A percentile compares a stretch with the other conserved stretches of the same genome.
These are phyloP conservation scores for Probaryconus sp. DNA, from an alignment of 1,140 invertebrate genomes.

Conservation along the genomic window DNA sequence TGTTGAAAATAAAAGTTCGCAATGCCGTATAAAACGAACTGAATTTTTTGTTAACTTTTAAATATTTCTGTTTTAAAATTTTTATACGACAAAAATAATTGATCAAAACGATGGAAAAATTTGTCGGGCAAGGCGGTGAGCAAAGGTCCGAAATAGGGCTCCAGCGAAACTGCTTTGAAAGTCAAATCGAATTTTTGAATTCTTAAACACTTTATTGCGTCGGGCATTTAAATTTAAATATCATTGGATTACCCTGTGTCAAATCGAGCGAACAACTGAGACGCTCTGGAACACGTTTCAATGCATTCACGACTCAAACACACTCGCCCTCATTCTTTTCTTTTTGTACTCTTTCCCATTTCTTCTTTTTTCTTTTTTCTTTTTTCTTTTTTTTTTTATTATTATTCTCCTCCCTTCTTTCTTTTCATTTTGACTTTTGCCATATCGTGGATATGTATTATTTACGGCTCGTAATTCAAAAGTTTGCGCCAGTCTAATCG, in stretches of 20 bases:
- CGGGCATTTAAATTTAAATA: constrained; percentile 72
- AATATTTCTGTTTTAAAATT: no score
- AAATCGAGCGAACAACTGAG: constrained; percentile 38
- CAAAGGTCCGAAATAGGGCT: background rate
- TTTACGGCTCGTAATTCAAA: constrained; percentile 58
- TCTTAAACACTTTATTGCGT: constrained; percentile 72
- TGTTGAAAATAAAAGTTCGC: no score
- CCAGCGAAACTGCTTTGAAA: constrained; percentile 66
- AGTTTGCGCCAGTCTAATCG: constrained; percentile 53
- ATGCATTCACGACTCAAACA: constrained; percentile 57
- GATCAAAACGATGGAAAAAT: no score
- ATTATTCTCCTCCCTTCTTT: constrained; percentile 11
- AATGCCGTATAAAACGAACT: no score
- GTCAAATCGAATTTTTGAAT: constrained; percentile 72
- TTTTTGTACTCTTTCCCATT: no score
- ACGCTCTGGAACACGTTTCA: constrained; percentile 52
- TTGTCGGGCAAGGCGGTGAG: no score
- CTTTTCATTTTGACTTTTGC: constrained; percentile 47
- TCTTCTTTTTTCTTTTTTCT: no score
- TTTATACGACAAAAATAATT: no score
- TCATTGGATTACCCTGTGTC: constrained; percentile 70
- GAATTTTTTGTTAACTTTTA: no score
- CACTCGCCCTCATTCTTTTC: constrained; percentile 13
- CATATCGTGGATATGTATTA: constrained; percentile 50
- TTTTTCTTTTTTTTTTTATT: constrained; percentile 46